phyloP scores from a whole-genome alignment of 2,797 vertebrate species.

The Micrastur ruficollis region DNA sequence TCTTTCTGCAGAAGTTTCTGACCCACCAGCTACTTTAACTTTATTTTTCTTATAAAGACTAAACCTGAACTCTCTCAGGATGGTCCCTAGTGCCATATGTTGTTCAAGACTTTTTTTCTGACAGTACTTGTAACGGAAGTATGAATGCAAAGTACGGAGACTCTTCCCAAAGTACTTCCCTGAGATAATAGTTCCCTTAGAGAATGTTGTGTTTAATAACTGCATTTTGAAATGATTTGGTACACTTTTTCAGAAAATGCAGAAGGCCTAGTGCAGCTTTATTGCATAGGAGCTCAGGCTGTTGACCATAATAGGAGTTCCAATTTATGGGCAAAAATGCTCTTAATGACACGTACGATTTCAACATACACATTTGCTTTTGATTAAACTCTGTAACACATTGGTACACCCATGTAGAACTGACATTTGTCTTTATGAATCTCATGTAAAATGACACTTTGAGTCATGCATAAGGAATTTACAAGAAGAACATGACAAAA shows the following conservation, averaged over 20 bases:
- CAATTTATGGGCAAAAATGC: conserved; percentile 58
- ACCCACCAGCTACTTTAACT: not conserved
- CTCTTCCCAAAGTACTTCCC: not conserved
- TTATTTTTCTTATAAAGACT: not conserved
- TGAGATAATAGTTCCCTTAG: not conserved
- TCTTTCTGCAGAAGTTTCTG: not conserved
- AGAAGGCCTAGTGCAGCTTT: conserved; percentile 43
- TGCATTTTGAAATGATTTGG: not conserved
- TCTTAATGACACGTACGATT: conserved; percentile 67
- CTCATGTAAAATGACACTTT: conserved; percentile 70
- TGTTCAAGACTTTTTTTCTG: not conserved
- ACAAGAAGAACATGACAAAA: conserved; percentile 73
- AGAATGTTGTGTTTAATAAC: conserved; percentile 7
- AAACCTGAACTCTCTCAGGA: not conserved
- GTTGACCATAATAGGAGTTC: conserved; percentile 44
- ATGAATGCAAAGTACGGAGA: not conserved
- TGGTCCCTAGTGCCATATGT: not conserved
- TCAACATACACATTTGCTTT: conserved; percentile 70
- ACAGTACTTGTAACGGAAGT: not conserved
- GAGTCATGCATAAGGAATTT: conserved; percentile 71
- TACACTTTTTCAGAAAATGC: conserved; percentile 48
- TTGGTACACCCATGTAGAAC: conserved; percentile 54
- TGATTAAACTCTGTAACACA: conserved; percentile 68
- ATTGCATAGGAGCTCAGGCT: conserved; percentile 32
- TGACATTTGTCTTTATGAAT: conserved; percentile 70